Evolutionary conservation across 2,888 invertebrate species (phyloP), one percentile per base, ranked within the genome.

Genomic region (Leptinotarsa juncta): DNA sequence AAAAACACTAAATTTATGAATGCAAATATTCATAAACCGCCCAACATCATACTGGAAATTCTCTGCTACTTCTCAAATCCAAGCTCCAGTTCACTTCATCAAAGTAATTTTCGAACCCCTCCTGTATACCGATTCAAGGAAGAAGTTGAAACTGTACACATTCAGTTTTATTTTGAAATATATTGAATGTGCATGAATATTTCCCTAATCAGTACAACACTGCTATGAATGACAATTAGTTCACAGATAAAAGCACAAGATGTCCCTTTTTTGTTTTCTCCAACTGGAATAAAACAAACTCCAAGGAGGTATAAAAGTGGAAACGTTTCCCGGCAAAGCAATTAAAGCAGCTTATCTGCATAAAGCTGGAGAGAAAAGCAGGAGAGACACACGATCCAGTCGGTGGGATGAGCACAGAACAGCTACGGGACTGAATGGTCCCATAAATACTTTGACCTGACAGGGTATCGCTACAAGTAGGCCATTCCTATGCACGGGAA

Each of bases 281-380:
- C 71, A 62, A 62, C 68, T 57, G 62, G n/a, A 75, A 75, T 68
- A 68, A 75, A 75, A 75, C 65, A 67, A 72, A 71, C 69, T 75
- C 65, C 68, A 71, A 75, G 65, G 71, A 70, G 68, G 67, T 67
- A 70, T 60, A 71, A 69, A 75, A 70, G 75, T 71, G 67, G 55
- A 75, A 71, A 65, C 74, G 70, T 75, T 72, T 74, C 77, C 75
- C 65, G 32, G 72, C 76, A 65, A 72, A 67, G 80, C 86, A 87
- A 87, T 87, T 87, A 87, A 87, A 86, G 84, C 83, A 80, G 85
- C 87, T 87, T 87, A 86, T 87, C 86, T 87, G 86, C 87, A 87
- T 87, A 86, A 86, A 86, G 84, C 62, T 62, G 84, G 84, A 84
- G 84, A 83, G 83, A 82, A 83, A 83, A 84, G 78, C 73, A 53